Percentiles rank a stretch among this genome's conserved stretches.
Evolutionary conservation across 2,113 vertebrate genomes (phyloP).

Genomic region (Cercopithecus mona): DNA sequence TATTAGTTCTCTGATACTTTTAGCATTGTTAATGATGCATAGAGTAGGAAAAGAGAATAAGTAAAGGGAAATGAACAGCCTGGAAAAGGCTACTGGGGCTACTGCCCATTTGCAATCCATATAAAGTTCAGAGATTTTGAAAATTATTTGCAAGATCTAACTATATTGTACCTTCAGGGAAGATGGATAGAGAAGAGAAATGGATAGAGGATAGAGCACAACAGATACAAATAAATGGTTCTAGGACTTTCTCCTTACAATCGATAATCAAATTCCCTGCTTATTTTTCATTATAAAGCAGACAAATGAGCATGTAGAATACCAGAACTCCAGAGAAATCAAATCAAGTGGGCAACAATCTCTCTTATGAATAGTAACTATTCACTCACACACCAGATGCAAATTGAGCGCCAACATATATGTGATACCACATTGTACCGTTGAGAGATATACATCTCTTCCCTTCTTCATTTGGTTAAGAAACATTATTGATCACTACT

Average conservation of each 20-base stretch:
- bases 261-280: neutral
- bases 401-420: neutral
- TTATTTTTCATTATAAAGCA: neutral
- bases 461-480: neutral
- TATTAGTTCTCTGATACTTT: neutral
- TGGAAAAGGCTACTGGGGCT: neutral
- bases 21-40: neutral
- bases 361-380: neutral
- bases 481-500: neutral
- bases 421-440: neutral
- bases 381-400: neutral
- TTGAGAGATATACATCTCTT: neutral
- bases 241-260: neutral
- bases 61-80: neutral
- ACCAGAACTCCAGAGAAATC: neutral
- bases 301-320: neutral
- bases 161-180: neutral
- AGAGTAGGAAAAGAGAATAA: neutral
- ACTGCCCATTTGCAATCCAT: neutral
- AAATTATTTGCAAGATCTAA: neutral
- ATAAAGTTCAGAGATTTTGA: neutral
- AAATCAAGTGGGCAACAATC: neutral
- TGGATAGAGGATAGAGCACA: neutral
- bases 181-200: neutral
- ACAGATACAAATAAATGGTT: neutral